These are phyloP conservation scores for Halcyon senegalensis DNA, from an alignment of 2,113 vertebrate genomes.

Conservation along the genomic window DNA sequence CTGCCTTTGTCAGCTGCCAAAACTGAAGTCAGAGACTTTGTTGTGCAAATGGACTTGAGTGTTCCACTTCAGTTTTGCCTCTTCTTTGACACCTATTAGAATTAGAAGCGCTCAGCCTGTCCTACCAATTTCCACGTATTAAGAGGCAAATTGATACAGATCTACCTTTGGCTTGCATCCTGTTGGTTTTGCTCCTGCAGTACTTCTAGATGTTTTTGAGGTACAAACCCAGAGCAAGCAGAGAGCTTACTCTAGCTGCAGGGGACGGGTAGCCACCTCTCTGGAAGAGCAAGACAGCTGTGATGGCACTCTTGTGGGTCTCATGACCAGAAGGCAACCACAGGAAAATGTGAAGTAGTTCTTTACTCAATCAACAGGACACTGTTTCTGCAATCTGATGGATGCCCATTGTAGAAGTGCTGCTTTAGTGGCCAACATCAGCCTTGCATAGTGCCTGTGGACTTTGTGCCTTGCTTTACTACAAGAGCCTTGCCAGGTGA, in stretches of 20 bases:
- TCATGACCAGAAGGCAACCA: neutral
- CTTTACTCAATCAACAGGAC: neutral
- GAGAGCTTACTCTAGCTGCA: neutral
- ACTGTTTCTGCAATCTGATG: neutral
- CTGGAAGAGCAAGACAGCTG: neutral
- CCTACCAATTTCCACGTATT: neutral
- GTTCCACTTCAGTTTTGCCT: neutral
- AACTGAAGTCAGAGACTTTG: neutral
- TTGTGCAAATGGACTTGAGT: neutral
- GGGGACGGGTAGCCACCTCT: neutral
- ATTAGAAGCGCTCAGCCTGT: neutral
- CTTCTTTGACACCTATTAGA: neutral
- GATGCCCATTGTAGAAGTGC: neutral
- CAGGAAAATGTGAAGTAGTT: neutral
- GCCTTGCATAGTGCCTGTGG: neutral
- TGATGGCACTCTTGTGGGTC: neutral
- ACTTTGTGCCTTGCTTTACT: neutral
- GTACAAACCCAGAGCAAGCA: neutral
- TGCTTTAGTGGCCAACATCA: neutral
- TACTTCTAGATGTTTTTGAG: neutral
- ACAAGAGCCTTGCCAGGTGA: neutral
- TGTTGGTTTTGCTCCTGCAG: neutral
- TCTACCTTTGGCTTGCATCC: neutral
- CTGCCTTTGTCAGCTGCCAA: neutral
- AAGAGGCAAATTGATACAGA: neutral